Evolutionary conservation across 1,140 invertebrate species (phyloP).

Genomic region (Druon quercuslanigerum): DNA sequence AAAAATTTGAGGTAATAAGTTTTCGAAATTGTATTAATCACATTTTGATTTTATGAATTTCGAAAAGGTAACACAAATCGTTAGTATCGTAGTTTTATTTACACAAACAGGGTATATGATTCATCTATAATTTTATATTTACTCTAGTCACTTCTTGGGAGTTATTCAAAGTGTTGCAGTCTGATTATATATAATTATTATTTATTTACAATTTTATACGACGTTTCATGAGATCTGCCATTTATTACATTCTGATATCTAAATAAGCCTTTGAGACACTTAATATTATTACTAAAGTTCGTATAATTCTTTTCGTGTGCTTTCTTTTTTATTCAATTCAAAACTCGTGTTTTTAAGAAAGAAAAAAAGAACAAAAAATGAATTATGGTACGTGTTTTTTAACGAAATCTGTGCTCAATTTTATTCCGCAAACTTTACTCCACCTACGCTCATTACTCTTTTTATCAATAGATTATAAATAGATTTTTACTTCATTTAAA

Average conservation of each 20-base stretch:
- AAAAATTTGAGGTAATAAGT: no score
- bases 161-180: neutral
- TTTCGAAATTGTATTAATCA: no score
- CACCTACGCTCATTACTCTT: no score
- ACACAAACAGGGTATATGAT: constrained; percentile 25
- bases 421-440: no score
- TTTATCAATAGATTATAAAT: no score
- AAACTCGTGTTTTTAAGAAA: neutral
- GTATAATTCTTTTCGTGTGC: neutral
- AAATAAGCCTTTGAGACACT: neutral
- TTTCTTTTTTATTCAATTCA: neutral
- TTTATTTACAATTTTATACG: constrained; percentile 33
- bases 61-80: neutral
- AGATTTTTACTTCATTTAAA: no score
- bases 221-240: neutral
- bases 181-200: constrained; percentile 8
- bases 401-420: no score
- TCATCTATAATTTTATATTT: constrained; percentile 12
- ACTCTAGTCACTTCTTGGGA: constrained; percentile 31
- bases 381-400: no score
- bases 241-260: constrained; percentile 28
- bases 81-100: constrained; percentile 18
- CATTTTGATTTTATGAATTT: neutral
- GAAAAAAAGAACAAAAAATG: no score
- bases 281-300: constrained; percentile 1